Evolutionary conservation across 1,140 invertebrate genomes (phyloP).

Genomic region (Andricus grossulariae): DNA sequence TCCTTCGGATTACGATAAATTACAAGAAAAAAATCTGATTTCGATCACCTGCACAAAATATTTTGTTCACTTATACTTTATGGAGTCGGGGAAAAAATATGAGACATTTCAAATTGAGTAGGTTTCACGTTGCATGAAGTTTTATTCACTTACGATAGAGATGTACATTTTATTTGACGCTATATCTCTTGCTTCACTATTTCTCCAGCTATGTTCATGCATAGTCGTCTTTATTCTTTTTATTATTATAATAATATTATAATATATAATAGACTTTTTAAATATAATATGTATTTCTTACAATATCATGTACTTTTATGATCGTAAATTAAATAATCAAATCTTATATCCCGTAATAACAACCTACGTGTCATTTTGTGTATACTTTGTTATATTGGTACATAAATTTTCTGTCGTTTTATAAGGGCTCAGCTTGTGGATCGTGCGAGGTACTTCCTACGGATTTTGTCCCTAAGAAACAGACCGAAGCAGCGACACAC

Average conservation of each 20-base stretch:
- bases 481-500: too few relatives aligned
- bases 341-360: constrained; percentile 61
- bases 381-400: constrained; percentile 65
- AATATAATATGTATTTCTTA: constrained; percentile 67
- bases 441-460: constrained; percentile 22
- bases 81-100: background rate
- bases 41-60: too few relatives aligned
- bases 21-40: too few relatives aligned
- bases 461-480: background rate
- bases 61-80: background rate
- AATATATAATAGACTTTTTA: constrained; percentile 62
- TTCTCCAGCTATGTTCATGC: constrained; percentile 68
- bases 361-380: constrained; percentile 67
- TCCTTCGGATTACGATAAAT: too few relatives aligned
- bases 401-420: constrained; percentile 25
- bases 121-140: constrained; percentile 47
- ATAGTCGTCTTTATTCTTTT: constrained; percentile 65
- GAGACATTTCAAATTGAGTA: background rate
- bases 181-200: constrained; percentile 64
- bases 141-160: constrained; percentile 65
- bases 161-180: constrained; percentile 64
- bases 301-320: constrained; percentile 63
- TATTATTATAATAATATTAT: constrained; percentile 57
- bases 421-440: constrained; percentile 27
- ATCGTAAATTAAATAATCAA: constrained; percentile 62